These are phyloP conservation scores for Anguilla megastoma DNA, from an alignment of 2,797 vertebrate species.

Conservation along the genomic window DNA sequence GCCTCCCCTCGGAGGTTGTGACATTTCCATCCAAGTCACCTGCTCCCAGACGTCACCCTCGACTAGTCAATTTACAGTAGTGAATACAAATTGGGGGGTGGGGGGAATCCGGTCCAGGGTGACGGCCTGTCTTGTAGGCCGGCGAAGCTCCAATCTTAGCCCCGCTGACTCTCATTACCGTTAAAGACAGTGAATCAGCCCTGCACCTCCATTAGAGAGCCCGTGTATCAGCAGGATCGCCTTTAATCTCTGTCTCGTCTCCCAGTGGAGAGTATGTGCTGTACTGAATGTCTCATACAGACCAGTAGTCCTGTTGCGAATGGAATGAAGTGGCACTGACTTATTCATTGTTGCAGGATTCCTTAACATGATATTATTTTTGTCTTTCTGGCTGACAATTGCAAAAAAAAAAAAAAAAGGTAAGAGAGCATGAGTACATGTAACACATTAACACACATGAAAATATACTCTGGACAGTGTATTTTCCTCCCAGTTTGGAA, in stretches of 20 bases:
- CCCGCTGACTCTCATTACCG: neutral
- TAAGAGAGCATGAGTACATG: neutral
- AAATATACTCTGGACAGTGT: neutral
- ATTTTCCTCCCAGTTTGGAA: neutral
- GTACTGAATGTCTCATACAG: neutral
- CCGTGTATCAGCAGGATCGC: neutral
- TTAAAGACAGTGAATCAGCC: neutral
- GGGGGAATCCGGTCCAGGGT: neutral
- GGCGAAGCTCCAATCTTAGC: neutral
- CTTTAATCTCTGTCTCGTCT: neutral
- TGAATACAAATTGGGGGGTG: conserved; percentile 31
- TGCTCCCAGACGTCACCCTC: conserved; percentile 5
- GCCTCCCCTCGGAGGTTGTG: conserved; percentile 32
- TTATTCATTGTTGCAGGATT: neutral
- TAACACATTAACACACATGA: neutral
- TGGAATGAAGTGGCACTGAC: neutral
- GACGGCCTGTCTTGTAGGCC: neutral
- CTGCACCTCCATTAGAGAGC: neutral
- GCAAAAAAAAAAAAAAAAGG: no score
- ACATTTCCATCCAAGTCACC: conserved; percentile 37
- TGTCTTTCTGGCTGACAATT: neutral
- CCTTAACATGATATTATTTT: neutral
- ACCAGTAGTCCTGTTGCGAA: neutral
- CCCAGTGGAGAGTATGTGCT: neutral
- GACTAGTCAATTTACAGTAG: conserved; percentile 9